phyloP scores from a whole-genome alignment of 92 coral and sea anemone genomes.

The Epizoanthus rinbou region DNA sequence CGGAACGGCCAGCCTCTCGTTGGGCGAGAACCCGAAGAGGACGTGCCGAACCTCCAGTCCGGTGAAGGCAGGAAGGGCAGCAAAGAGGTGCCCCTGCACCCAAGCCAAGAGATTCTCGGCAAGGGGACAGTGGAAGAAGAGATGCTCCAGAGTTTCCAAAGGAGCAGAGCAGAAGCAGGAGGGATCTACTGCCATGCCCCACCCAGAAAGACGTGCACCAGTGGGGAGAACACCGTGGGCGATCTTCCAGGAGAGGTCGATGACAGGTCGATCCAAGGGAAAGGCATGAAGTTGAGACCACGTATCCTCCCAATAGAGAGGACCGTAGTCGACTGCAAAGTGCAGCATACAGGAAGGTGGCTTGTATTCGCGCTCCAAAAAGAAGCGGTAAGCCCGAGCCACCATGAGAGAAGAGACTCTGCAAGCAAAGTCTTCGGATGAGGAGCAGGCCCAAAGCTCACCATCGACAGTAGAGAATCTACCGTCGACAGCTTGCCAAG shows the following conservation, averaged over 20 bases:
- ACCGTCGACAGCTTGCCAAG: constrained; percentile 25
- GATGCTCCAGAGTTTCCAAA: background rate
- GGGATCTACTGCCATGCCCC: constrained; percentile 20
- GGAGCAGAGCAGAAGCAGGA: constrained; percentile 9
- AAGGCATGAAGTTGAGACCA: constrained; percentile 34
- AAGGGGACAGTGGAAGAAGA: constrained; percentile 26
- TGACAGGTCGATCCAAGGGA: constrained; percentile 13
- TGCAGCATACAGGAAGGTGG: constrained; percentile 24
- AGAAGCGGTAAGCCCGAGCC: background rate
- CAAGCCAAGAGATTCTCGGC: constrained; percentile 20
- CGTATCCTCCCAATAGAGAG: constrained; percentile 31
- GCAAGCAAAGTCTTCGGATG: background rate
- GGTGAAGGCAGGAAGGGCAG: background rate
- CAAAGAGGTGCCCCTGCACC: background rate
- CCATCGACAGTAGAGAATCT: background rate
- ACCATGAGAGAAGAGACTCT: background rate
- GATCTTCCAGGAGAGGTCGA: constrained; percentile 34
- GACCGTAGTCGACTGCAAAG: constrained; percentile 10
- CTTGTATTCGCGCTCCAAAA: background rate
- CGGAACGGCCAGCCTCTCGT: background rate
- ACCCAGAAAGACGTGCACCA: constrained; percentile 24
- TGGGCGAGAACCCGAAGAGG: constrained; percentile 36
- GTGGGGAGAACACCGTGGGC: constrained; percentile 48
- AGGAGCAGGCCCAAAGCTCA: background rate
- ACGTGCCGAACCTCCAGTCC: constrained; percentile 4